Evolutionary conservation across 2,113 vertebrate genomes (phyloP), one percentile per base, ranked within the genome.

Genomic region (Hemicordylus capensis): DNA sequence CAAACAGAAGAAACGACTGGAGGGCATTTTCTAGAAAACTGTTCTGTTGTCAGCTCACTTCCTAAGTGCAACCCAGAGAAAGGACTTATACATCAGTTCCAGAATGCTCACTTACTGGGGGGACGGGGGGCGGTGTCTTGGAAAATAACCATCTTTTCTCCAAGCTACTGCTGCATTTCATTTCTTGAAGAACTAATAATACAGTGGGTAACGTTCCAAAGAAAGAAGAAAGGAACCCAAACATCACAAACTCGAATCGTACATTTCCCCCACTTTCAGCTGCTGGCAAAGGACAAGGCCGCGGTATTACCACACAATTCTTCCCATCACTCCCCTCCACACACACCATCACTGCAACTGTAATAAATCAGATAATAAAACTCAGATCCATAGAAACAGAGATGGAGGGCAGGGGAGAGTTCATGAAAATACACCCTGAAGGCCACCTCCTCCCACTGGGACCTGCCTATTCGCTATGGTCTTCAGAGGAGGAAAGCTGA

Each of bases 1-100:
- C 95, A 96, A 96, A 96, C 95, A 94, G 94, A 96, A 94, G 89
- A 94, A 96, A 95, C 94, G 91, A 95, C 15, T 61, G 83, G 70
- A 48, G 87, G 94, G 92, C 90, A 88, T 93, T 93, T 89, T 95
- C 93, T 94, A 90, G 94, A 96, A 95, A 90, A 92, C 92, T 90
- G 95, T 96, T 96, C 95, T 84, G 90, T 95, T 95, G 95, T 95
- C 95, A 96, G 93, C 94, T 89, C 90, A 44, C 90, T 95, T 91
- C 94, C 91, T 95, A 96, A 95, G 93, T 94, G 94, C 91, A 96
- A 76, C 90, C 95, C 93, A 93, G 95, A 94, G 95, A 95, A 88
- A 91, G 91, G 86, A 91, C 95, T 95, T 93, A 95, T 87, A 94
- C 76, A 93, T 91, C 89, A 92, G 93, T 86, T 94, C 93, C 91